phyloP scores from a whole-genome alignment of 2,888 invertebrate species.

The Urechis unicinctus region DNA sequence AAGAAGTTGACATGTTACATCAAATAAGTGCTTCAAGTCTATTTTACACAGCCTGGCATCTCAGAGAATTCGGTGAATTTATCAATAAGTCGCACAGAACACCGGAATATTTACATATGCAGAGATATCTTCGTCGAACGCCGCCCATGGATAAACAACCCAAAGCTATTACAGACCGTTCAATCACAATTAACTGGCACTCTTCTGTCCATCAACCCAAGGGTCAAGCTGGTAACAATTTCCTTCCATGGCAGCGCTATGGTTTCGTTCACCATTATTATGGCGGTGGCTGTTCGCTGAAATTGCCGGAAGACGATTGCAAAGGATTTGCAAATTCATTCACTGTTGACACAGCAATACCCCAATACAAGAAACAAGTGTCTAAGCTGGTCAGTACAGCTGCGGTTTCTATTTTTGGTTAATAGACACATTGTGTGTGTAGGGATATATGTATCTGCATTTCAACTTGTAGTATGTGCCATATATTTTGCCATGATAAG shows the following conservation, averaged over 20 bases:
- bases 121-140: not conserved
- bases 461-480: no score
- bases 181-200: constrained; percentile 8
- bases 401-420: no score
- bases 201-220: not conserved
- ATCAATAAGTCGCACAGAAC: no score
- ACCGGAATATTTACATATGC: constrained; percentile 8
- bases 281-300: no score
- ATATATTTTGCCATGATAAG: no score
- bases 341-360: no score
- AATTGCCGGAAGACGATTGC: no score
- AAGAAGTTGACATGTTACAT: not conserved
- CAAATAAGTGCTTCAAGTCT: constrained; percentile 1
- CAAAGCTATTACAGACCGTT: not conserved
- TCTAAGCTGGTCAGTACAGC: no score
- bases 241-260: constrained; percentile 1
- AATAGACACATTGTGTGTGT: no score
- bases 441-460: no score
- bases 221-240: constrained; percentile 1
- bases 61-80: constrained; percentile 6
- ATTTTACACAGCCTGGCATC: constrained; percentile 10
- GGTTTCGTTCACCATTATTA: constrained; percentile 8
- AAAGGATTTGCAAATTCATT: no score
- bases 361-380: no score
- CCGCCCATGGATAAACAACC: not conserved